phyloP scores from a whole-genome alignment of 2,797 vertebrate species.

The Bradypus variegatus region DNA sequence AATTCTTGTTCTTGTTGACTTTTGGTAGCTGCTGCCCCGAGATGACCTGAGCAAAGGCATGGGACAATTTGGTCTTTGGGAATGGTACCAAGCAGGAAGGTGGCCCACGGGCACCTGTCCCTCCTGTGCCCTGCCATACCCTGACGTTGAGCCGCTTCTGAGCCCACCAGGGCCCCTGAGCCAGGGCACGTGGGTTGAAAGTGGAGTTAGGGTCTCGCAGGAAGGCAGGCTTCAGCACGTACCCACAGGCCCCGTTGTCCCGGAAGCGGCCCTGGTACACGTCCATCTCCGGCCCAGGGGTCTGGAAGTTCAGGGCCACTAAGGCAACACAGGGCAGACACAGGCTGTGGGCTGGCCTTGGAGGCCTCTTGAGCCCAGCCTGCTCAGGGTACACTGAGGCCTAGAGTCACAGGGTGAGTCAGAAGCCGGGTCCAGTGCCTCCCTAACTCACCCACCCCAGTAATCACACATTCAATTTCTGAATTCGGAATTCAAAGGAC shows the following conservation, averaged over 20 bases:
- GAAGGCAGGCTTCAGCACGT: conserved; percentile 91
- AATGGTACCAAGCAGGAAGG: not conserved
- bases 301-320: conserved; percentile 99
- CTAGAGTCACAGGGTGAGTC: not conserved
- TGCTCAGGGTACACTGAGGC: not conserved
- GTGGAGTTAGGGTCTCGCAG: conserved; percentile 77
- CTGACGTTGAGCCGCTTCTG: conserved; percentile 70
- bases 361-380: not conserved
- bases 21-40: conserved; percentile 96
- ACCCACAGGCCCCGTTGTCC: conserved; percentile 86
- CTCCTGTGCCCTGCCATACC: conserved; percentile 30
- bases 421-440: not conserved
- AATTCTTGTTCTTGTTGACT: conserved; percentile 88
- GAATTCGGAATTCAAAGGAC: not conserved
- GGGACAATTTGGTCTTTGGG: not conserved
- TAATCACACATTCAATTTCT: not conserved
- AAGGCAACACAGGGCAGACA: conserved; percentile 14
- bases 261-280: conserved; percentile 90
- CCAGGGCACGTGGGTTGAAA: conserved; percentile 81
- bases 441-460: not conserved
- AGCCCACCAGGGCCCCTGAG: conserved; percentile 79
- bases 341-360: not conserved
- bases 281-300: conserved; percentile 88
- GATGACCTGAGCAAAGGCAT: conserved; percentile 79
- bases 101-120: accelerated